Evolutionary conservation across 2,113 vertebrate genomes (phyloP).

Genomic region (Taurulus bubalis): DNA sequence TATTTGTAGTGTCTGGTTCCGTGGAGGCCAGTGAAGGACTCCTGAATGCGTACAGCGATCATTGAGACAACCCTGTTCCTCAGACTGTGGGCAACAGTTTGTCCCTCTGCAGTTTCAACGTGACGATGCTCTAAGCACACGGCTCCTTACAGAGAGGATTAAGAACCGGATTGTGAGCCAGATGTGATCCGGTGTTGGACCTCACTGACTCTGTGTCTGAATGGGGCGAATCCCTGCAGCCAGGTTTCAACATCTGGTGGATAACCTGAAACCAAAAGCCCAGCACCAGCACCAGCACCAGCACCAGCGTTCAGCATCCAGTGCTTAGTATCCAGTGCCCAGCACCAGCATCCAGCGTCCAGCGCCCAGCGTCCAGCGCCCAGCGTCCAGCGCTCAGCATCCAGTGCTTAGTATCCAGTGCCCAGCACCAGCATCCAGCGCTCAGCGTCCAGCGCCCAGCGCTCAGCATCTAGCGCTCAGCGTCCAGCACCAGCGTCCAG

Average conservation of each 20-base stretch:
- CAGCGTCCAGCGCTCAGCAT: no score
- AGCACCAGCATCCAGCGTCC: no score
- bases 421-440: no score
- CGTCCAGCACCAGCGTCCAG: no score
- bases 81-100: background rate
- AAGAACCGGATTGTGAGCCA: background rate
- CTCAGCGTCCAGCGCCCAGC: no score
- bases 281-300: no score
- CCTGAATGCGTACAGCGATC: background rate
- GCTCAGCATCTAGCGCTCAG: no score
- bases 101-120: background rate
- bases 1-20: background rate
- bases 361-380: no score
- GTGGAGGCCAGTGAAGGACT: background rate
- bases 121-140: background rate
- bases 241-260: background rate
- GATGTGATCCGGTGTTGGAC: background rate
- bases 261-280: background rate
- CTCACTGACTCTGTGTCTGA: background rate
- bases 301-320: no score
- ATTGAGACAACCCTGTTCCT: background rate
- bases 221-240: background rate
- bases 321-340: no score
- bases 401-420: no score
- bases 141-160: background rate